phyloP scores from a whole-genome alignment of 1,140 invertebrate genomes.

The Harlomillsia oculata region DNA sequence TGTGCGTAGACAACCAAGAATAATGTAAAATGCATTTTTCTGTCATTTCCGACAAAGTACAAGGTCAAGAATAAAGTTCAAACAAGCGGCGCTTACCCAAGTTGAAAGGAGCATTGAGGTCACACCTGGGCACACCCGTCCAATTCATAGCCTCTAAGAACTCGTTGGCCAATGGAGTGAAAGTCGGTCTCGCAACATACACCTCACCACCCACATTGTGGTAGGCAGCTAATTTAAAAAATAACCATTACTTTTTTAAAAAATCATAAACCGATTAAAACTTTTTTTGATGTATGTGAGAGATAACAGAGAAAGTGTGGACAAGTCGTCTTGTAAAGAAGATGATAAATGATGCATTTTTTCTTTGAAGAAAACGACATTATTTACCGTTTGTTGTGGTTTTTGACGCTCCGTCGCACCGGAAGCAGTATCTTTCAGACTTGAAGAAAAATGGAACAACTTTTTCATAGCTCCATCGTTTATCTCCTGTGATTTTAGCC shows the following conservation, averaged over 20 bases:
- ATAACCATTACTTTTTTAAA: not conserved
- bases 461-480: conserved; percentile 45
- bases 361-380: not conserved
- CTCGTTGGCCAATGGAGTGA: conserved; percentile 17
- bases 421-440: conserved; percentile 38
- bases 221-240: conserved; percentile 9
- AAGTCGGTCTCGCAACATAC: conserved; percentile 9
- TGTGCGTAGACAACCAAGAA: not conserved
- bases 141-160: conserved; percentile 22
- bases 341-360: not conserved
- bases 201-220: conserved; percentile 16
- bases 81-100: not conserved
- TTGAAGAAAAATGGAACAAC: conserved; percentile 47
- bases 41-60: not conserved
- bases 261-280: not conserved
- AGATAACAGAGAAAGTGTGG: not conserved
- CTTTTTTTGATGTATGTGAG: not conserved
- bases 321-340: too few relatives aligned
- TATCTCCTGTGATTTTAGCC: conserved; percentile 17
- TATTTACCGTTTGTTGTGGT: conserved; percentile 9
- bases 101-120: conserved; percentile 21
- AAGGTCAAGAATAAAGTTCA: too few relatives aligned
- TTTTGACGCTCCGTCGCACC: conserved; percentile 12
- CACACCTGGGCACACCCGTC: conserved; percentile 19
- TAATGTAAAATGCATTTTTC: not conserved